phyloP scores from a whole-genome alignment of 1,140 invertebrate species.

The Polypedilum vanderplanki region DNA sequence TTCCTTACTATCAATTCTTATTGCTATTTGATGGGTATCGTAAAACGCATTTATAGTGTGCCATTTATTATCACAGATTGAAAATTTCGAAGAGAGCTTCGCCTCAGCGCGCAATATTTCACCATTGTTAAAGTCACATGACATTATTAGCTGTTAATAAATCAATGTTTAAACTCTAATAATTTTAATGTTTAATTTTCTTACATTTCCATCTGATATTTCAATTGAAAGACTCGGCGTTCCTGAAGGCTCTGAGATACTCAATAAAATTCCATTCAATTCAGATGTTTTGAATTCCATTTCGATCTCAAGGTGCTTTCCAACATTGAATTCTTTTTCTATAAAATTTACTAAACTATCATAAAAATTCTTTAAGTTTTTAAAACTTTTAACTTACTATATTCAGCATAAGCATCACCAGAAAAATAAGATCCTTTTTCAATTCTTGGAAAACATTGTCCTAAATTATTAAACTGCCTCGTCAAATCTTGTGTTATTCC shows the following conservation, averaged over 20 bases:
- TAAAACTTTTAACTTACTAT: slow-evolving; percentile 57
- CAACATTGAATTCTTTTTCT: slow-evolving; percentile 66
- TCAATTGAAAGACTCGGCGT: slow-evolving; percentile 68
- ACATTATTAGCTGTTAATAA: slow-evolving; percentile 54
- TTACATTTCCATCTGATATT: slow-evolving; percentile 65
- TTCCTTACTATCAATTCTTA: slow-evolving; percentile 64
- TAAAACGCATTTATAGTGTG: slow-evolving; percentile 71
- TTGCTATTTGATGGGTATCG: slow-evolving; percentile 57
- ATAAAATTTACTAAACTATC: slow-evolving; percentile 34
- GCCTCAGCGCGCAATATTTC: slow-evolving; percentile 52
- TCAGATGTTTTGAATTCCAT: slow-evolving; percentile 80
- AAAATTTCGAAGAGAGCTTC: slow-evolving; percentile 55
- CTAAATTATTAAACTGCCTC: slow-evolving; percentile 61
- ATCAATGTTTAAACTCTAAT: not conserved
- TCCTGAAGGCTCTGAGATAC: slow-evolving; percentile 53
- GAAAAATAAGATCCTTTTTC: slow-evolving; percentile 81
- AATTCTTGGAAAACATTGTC: slow-evolving; percentile 78
- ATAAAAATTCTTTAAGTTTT: slow-evolving; percentile 29
- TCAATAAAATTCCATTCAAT: slow-evolving; percentile 70
- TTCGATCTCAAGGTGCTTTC: slow-evolving; percentile 60
- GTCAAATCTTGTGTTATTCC: slow-evolving; percentile 67
- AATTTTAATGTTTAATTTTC: slow-evolving; percentile 32
- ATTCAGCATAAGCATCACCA: slow-evolving; percentile 72
- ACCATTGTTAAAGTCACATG: slow-evolving; percentile 59
- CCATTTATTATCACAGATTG: slow-evolving; percentile 81